Evolutionary conservation across 2,113 vertebrate species (phyloP), one percentile per base, ranked within the genome.

Genomic region (Lasiurus cinereus): DNA sequence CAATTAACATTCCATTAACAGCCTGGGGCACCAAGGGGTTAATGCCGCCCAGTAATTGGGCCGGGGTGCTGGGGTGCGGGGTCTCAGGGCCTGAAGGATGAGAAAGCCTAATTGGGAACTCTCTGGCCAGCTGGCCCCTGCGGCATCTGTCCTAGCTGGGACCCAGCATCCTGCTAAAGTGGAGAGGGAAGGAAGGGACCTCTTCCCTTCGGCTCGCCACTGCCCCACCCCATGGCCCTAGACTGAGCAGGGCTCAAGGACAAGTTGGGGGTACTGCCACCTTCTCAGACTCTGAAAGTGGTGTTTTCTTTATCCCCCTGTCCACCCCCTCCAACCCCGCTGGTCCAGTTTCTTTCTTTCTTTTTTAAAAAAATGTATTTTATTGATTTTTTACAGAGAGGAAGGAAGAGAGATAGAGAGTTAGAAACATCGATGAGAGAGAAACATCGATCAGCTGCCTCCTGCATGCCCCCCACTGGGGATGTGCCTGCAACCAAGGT

Each of bases 1-100:
- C 97, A 98, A 98, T 98, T 98, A 98, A 98, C 96, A 97, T 98
- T 97, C 97, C 97, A 98, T 97, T 98, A 98, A 96, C 93, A 43
- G 94, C 80, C 94, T 6, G 69, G 98, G 97, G 97, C 96, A 98
- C 83, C 96, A 96, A 98, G 87, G 97, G 97, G 97, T 98, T 98
- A 98, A 98, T 93, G 72, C 93, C 90, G 95, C 69, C 94, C 93
- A 97, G 95, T 98, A 98, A 98, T 97, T 97, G 97, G 93, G 92
- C 94, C 33, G 4, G 62, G 77, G 92, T 94, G 90, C 88, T 0
- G 1, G 77, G 92, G 90, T 93, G 92, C 95, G 96, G 96, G 97
- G 95, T n/a, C 94, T 83, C 85, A 29, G 77, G 90, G 82, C 93
- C 82, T 93, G 50, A 27, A 94, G 95, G 94, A 97, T 96, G 89